Conservation (phyloP, 2,797 vertebrate genomes). For the Cottoperca gobio region DNA sequence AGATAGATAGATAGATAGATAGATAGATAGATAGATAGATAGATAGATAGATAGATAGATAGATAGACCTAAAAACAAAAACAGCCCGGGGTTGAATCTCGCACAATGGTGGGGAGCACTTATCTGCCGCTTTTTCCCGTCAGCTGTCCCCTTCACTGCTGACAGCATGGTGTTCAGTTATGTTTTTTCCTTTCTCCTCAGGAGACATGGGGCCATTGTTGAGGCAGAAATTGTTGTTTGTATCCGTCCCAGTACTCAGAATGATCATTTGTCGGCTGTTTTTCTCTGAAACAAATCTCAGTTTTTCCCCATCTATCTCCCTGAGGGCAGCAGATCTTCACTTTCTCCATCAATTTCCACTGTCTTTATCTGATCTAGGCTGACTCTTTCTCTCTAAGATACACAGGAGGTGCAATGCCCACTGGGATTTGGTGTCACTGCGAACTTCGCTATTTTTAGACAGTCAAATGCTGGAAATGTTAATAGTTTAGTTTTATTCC, state of each 20-base stretch:
- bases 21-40: too few species aligned
- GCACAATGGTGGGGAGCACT: conserved; percentile 27
- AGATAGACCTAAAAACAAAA: too few species aligned
- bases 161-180: conserved; percentile 44
- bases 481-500: conserved; percentile 17
- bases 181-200: conserved; percentile 40
- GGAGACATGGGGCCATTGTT: conserved; percentile 42
- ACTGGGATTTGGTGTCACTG: conserved; percentile 22
- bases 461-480: neutral
- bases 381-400: conserved; percentile 16
- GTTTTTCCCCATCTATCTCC: conserved; percentile 24
- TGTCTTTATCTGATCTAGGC: conserved; percentile 19
- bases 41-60: too few species aligned
- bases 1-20: too few species aligned
- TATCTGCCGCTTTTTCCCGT: conserved; percentile 41
- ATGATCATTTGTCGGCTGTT: conserved; percentile 50
- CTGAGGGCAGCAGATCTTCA: conserved; percentile 21
- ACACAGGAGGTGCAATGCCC: neutral
- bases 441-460: conserved; percentile 31
- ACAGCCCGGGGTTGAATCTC: conserved; percentile 9
- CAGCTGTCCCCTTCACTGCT: conserved; percentile 35
- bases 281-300: conserved; percentile 1
- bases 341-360: conserved; percentile 22
- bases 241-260: conserved; percentile 28
- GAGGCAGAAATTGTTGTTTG: conserved; percentile 49